These are phyloP conservation scores for Euura saliciscinereae DNA, from an alignment of 1,140 invertebrate genomes.

Conservation along the genomic window DNA sequence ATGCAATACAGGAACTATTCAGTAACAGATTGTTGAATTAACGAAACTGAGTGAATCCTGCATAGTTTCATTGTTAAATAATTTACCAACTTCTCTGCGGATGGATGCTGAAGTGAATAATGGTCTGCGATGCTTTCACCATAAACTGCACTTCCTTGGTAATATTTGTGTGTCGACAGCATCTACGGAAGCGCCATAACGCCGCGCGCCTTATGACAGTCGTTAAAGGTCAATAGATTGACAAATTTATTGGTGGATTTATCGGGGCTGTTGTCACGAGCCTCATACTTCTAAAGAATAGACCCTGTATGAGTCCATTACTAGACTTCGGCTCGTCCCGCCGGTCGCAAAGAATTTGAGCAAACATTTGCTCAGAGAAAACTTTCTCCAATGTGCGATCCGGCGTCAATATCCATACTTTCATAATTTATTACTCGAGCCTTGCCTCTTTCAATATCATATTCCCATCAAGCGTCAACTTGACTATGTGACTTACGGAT, in stretches of 20 bases:
- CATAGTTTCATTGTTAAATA: too few species aligned
- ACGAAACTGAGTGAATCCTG: too few species aligned
- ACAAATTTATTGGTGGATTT: conserved; percentile 4
- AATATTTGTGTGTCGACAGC: not conserved
- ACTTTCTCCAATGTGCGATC: not conserved
- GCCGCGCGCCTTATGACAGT: conserved; percentile 7
- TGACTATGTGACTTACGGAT: not conserved
- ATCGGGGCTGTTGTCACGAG: conserved; percentile 4
- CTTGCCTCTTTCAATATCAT: not conserved
- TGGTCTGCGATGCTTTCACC: not conserved
- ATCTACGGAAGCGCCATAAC: conserved; percentile 10
- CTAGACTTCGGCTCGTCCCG: not conserved
- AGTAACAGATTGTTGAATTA: too few species aligned
- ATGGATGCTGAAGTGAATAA: not conserved
- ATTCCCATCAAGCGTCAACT: not conserved
- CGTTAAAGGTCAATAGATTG: conserved; percentile 15
- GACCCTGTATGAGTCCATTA: not conserved
- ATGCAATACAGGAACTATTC: too few species aligned
- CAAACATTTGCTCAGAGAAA: not conserved
- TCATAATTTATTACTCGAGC: conserved; percentile 5
- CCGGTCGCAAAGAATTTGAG: not conserved
- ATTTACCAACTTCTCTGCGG: not conserved
- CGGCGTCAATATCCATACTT: not conserved
- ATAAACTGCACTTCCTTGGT: conserved; percentile 9
- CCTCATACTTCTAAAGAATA: not conserved